Evolutionary conservation across 2,113 vertebrate genomes (phyloP).

Genomic region (Thunnus thynnus): DNA sequence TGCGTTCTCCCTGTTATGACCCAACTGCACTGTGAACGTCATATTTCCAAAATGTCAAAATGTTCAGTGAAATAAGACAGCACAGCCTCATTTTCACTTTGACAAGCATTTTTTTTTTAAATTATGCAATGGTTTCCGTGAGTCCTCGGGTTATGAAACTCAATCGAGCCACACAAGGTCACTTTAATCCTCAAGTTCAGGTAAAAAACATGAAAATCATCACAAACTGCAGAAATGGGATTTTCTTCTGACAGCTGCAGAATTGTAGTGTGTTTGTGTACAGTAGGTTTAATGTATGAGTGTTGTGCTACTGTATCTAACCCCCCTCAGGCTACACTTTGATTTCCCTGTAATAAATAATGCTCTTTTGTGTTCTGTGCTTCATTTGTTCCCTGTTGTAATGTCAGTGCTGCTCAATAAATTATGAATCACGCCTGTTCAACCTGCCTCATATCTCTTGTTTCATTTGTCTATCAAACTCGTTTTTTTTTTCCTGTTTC

Average conservation of each 20-base stretch:
- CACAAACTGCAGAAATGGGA: slow-evolving; percentile 32
- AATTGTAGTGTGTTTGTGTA: slow-evolving; percentile 56
- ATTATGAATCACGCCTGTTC: slow-evolving; percentile 73
- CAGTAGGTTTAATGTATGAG: slow-evolving; percentile 51
- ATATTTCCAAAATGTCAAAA: slow-evolving; percentile 65
- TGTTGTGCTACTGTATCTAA: slow-evolving; percentile 58
- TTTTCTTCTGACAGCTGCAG: slow-evolving; percentile 62
- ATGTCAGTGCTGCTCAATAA: slow-evolving; percentile 77
- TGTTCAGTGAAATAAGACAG: slow-evolving; percentile 31
- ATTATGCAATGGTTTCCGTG: slow-evolving; percentile 23
- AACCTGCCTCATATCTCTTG: slow-evolving; percentile 70
- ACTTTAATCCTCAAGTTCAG: slow-evolving; percentile 31
- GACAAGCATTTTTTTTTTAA: slow-evolving; percentile 41
- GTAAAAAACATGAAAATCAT: slow-evolving; percentile 43
- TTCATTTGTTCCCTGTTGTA: slow-evolving; percentile 79
- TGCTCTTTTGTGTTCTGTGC: slow-evolving; percentile 78
- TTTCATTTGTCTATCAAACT: slow-evolving; percentile 72
- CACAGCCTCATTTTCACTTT: slow-evolving; percentile 42
- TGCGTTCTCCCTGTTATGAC: slow-evolving; percentile 14
- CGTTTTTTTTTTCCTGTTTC: slow-evolving; percentile 10
- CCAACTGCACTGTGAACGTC: slow-evolving; percentile 21
- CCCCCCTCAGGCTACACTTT: slow-evolving; percentile 66
- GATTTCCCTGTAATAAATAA: slow-evolving; percentile 79
- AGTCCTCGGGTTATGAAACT: slow-evolving; percentile 11
- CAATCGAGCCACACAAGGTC: slow-evolving; percentile 56